Percentiles rank a stretch among this genome's conserved stretches.
These are phyloP conservation scores for Peromyscus melanophrys DNA, from an alignment of 2,797 vertebrate species.

Conservation along the genomic window DNA sequence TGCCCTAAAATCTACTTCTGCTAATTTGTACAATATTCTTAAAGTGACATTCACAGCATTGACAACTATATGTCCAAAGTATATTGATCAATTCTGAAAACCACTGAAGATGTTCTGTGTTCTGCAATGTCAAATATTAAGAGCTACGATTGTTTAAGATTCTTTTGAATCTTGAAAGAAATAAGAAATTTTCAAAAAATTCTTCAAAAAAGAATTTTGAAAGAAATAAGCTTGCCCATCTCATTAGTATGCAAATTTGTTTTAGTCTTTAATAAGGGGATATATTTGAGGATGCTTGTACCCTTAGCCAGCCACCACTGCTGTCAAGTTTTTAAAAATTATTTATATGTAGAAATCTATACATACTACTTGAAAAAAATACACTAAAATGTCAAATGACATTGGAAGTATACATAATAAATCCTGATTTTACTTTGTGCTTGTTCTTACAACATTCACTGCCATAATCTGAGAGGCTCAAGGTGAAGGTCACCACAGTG, in stretches of 20 bases:
- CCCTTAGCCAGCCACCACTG: neutral
- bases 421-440: neutral
- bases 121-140: neutral
- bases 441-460: neutral
- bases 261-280: neutral
- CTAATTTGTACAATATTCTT: neutral
- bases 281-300: neutral
- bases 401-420: neutral
- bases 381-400: neutral
- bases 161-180: neutral
- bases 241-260: neutral
- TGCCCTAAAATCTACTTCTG: neutral
- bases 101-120: neutral
- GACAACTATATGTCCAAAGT: neutral
- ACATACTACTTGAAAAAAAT: neutral
- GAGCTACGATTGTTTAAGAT: neutral
- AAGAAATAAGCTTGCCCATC: neutral
- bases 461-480: neutral
- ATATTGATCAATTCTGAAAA: neutral
- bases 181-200: neutral
- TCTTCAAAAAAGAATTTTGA: neutral
- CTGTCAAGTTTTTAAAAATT: neutral
- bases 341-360: neutral
- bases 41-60: neutral
- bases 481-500: rapidly evolving